Conservation (phyloP, 2,797 vertebrate species). For the Alectoris magna region DNA sequence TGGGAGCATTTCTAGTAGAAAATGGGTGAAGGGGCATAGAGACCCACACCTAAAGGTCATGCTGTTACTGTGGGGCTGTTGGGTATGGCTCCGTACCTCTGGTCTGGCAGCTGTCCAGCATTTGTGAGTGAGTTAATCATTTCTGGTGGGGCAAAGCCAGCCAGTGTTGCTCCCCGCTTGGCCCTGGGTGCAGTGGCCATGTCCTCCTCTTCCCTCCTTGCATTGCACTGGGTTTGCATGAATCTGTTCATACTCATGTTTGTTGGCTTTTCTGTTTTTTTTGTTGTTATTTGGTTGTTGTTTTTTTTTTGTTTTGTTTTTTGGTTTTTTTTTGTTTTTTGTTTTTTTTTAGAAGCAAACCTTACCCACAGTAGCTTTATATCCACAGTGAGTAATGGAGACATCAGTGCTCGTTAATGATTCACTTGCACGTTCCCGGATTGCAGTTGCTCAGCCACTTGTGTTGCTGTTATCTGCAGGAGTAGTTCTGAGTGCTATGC, state of each 20-base stretch:
- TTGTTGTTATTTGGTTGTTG: too few relatives aligned
- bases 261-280: conserved; percentile 1
- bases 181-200: background rate
- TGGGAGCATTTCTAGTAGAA: background rate
- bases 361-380: background rate
- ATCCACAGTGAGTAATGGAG: conserved; percentile 63
- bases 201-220: conserved; percentile 6
- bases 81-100: conserved; percentile 21
- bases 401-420: conserved; percentile 62
- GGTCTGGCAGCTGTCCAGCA: background rate
- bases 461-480: background rate
- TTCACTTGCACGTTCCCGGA: conserved; percentile 61
- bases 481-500: background rate
- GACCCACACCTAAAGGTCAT: conserved; percentile 1
- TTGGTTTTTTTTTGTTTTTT: background rate
- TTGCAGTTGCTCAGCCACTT: conserved; percentile 20
- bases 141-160: conserved; percentile 4
- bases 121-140: conserved; percentile 49
- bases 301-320: too few relatives aligned
- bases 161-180: background rate
- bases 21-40: background rate
- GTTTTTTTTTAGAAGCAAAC: conserved; percentile 63
- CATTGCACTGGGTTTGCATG: background rate
- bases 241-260: conserved; percentile 18
- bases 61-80: background rate